phyloP scores from a whole-genome alignment of 1,140 invertebrate species.

The Dysdera silvatica region DNA sequence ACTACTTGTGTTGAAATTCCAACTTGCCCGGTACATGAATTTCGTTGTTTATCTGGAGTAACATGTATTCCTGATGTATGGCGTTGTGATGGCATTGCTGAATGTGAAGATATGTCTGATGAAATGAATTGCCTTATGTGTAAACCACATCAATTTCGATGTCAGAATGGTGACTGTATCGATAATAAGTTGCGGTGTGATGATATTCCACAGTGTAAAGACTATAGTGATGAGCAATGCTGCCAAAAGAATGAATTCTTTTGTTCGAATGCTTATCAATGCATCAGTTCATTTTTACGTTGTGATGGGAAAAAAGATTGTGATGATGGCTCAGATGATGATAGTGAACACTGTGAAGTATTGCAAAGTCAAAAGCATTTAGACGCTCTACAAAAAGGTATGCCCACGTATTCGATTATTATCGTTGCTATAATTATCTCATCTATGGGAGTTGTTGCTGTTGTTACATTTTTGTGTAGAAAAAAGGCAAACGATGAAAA shows the following conservation, averaged over 20 bases:
- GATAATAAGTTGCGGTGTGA: slow-evolving; percentile 48
- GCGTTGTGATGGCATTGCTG: slow-evolving; percentile 39
- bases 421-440: background rate
- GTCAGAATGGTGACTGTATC: slow-evolving; percentile 63
- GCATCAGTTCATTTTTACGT: slow-evolving; percentile 44
- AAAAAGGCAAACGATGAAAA: slow-evolving; percentile 2
- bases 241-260: slow-evolving; percentile 27
- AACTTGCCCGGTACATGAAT: slow-evolving; percentile 65
- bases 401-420: background rate
- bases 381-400: background rate
- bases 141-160: slow-evolving; percentile 43
- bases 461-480: background rate
- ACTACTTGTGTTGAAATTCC: slow-evolving; percentile 61
- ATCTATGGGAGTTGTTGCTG: background rate
- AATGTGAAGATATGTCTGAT: slow-evolving; percentile 42
- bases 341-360: background rate
- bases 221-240: slow-evolving; percentile 32
- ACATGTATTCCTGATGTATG: slow-evolving; percentile 34
- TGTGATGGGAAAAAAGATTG: slow-evolving; percentile 42
- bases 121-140: slow-evolving; percentile 37
- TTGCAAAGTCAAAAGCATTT: background rate
- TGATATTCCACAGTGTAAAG: slow-evolving; percentile 28
- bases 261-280: slow-evolving; percentile 35
- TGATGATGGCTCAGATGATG: slow-evolving; percentile 40
- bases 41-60: slow-evolving; percentile 56